These are phyloP conservation scores for Reinhardtius hippoglossoides DNA, from an alignment of 2,113 vertebrate genomes.

Conservation along the genomic window DNA sequence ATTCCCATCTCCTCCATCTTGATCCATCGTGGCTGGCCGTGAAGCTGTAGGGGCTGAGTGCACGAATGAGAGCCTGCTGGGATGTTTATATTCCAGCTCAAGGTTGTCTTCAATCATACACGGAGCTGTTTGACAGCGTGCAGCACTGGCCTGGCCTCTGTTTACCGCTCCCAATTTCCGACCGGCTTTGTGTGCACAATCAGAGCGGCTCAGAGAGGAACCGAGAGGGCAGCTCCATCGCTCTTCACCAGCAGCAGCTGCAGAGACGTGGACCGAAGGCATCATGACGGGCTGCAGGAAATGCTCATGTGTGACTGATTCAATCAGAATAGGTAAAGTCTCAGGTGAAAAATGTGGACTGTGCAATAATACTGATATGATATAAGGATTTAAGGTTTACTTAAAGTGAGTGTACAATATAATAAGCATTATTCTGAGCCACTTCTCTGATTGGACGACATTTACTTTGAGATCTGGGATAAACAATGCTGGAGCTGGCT, in stretches of 20 bases:
- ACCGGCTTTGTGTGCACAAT: constrained; percentile 79
- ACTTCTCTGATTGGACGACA: constrained; percentile 21
- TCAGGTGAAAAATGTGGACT: background rate
- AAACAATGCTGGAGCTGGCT: constrained; percentile 69
- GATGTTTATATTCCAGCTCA: constrained; percentile 82
- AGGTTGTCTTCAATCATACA: constrained; percentile 84
- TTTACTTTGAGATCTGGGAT: constrained; percentile 45
- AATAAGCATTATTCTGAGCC: background rate
- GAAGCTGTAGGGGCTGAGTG: constrained; percentile 57
- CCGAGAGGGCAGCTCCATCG: constrained; percentile 28
- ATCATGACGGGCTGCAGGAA: constrained; percentile 19
- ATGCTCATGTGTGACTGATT: constrained; percentile 24
- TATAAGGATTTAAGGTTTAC: no score
- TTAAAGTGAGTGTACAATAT: no score
- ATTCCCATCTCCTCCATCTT: constrained; percentile 46
- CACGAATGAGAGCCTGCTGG: constrained; percentile 62
- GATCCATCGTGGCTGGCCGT: constrained; percentile 58
- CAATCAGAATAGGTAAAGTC: constrained; percentile 46
- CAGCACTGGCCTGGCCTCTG: constrained; percentile 80
- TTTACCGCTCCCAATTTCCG: constrained; percentile 82
- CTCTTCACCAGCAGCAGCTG: constrained; percentile 14
- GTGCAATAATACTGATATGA: no score
- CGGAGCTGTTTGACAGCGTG: constrained; percentile 83
- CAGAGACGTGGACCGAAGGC: constrained; percentile 20
- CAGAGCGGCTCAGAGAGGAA: constrained; percentile 65